Percentiles rank a stretch among this genome's conserved stretches.
These are phyloP conservation scores for Colaptes auratus DNA, from an alignment of 2,113 vertebrate genomes.

Conservation along the genomic window DNA sequence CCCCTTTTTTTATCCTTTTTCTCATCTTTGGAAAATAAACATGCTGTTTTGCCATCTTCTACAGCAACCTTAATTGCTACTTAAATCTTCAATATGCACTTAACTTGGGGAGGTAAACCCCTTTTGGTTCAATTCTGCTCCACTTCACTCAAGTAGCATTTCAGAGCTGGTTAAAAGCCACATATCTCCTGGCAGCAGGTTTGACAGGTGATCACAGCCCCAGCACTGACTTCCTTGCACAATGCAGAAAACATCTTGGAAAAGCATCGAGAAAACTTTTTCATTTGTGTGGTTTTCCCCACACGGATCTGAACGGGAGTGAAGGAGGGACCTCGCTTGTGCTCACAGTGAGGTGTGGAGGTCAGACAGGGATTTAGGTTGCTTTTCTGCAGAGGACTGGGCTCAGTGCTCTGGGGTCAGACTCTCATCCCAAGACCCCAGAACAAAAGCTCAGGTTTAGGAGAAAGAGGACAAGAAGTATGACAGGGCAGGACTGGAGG, in stretches of 20 bases:
- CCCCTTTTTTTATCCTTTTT: not conserved
- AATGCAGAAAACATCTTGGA: not conserved
- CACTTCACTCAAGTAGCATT: slow-evolving; percentile 63
- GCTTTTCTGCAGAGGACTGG: not conserved
- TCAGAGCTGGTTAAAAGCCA: slow-evolving; percentile 62
- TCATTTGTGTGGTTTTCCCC: accelerated
- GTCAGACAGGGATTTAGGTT: accelerated
- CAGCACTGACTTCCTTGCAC: not conserved
- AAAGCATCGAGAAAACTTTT: not conserved
- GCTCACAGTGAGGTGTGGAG: not conserved
- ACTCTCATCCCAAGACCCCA: not conserved
- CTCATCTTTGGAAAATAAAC: slow-evolving; percentile 37
- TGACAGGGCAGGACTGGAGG: accelerated
- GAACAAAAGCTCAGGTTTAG: not conserved
- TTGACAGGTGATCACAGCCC: not conserved
- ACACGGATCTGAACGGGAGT: accelerated
- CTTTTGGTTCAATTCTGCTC: slow-evolving; percentile 61
- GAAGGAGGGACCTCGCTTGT: accelerated
- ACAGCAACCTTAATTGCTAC: slow-evolving; percentile 75
- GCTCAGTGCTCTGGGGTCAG: not conserved
- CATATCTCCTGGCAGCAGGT: slow-evolving; percentile 8
- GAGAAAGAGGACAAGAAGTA: not conserved
- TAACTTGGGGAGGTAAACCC: slow-evolving; percentile 62
- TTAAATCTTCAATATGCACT: slow-evolving; percentile 77
- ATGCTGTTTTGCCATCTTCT: slow-evolving; percentile 58